Conservation (phyloP, 2,888 invertebrate genomes). For the Heliconius erato region DNA sequence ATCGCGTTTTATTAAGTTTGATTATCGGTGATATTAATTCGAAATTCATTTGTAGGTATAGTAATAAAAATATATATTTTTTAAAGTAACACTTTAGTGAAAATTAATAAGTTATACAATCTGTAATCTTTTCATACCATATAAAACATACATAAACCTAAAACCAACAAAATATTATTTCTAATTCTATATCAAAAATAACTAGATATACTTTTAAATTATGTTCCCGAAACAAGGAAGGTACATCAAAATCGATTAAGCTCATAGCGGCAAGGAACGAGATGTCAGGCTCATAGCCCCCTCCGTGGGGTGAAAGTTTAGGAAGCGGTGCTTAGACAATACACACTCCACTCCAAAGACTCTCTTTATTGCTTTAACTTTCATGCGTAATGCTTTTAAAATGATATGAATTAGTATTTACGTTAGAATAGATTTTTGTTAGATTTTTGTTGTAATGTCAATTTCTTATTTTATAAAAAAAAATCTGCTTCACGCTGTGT, state of each 20-base stretch:
- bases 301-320: conserved; percentile 23
- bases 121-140: not conserved
- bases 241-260: conserved; percentile 16
- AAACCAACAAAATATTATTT: not conserved
- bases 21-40: too few relatives aligned
- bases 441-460: not conserved
- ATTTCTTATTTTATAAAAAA: not conserved
- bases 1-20: too few relatives aligned
- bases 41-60: too few relatives aligned
- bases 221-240: not conserved
- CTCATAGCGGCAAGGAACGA: not conserved
- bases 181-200: not conserved
- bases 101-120: not conserved
- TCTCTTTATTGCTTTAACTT: conserved; percentile 13
- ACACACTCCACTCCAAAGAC: conserved; percentile 7
- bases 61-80: too few relatives aligned
- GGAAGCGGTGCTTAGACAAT: conserved; percentile 29
- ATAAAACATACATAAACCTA: not conserved
- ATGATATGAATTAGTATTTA: not conserved
- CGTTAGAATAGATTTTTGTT: not conserved
- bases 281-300: conserved; percentile 21
- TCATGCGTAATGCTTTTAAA: conserved; percentile 10
- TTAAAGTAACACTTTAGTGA: too few relatives aligned
- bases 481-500: too few relatives aligned
- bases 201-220: not conserved